Conservation (phyloP, 2,797 vertebrate genomes). For the Sebastes dallii region DNA sequence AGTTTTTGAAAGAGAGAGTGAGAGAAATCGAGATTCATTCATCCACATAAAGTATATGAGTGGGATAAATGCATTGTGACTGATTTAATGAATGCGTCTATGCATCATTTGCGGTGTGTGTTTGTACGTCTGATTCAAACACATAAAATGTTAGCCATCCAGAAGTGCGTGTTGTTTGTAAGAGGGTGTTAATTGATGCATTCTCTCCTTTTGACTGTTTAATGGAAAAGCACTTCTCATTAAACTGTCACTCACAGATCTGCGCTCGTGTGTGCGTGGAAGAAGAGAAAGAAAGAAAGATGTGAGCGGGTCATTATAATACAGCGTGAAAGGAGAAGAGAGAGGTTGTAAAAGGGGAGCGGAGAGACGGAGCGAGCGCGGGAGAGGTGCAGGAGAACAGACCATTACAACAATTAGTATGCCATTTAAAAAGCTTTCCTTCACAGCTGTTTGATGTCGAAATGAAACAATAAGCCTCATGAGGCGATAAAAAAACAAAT, state of each 20-base stretch:
- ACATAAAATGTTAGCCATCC: slow-evolving; percentile 35
- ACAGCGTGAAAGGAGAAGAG: slow-evolving; percentile 63
- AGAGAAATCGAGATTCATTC: background rate
- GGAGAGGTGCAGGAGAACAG: slow-evolving; percentile 58
- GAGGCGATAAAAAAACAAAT: background rate
- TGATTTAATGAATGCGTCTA: slow-evolving; percentile 24
- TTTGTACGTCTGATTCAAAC: slow-evolving; percentile 16
- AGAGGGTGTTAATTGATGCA: slow-evolving; percentile 80
- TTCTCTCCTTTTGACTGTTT: slow-evolving; percentile 77
- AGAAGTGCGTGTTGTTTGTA: slow-evolving; percentile 57
- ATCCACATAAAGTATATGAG: background rate
- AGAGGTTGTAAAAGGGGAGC: slow-evolving; percentile 49
- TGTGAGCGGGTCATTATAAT: slow-evolving; percentile 64
- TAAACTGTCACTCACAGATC: slow-evolving; percentile 76
- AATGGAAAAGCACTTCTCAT: slow-evolving; percentile 79
- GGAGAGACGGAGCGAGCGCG: slow-evolving; percentile 1
- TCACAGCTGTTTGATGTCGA: slow-evolving; percentile 76
- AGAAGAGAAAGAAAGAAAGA: slow-evolving; percentile 48
- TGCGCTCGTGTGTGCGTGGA: slow-evolving; percentile 22
- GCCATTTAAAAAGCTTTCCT: slow-evolving; percentile 73
- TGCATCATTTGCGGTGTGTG: slow-evolving; percentile 11
- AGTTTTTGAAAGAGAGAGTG: background rate
- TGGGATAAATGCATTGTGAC: slow-evolving; percentile 2
- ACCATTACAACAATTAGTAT: slow-evolving; percentile 76
- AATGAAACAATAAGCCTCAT: slow-evolving; percentile 61